Percentiles rank a stretch among this genome's conserved stretches.
Conservation (phyloP, 2,113 vertebrate species). For the Aleadryas rufinucha region DNA sequence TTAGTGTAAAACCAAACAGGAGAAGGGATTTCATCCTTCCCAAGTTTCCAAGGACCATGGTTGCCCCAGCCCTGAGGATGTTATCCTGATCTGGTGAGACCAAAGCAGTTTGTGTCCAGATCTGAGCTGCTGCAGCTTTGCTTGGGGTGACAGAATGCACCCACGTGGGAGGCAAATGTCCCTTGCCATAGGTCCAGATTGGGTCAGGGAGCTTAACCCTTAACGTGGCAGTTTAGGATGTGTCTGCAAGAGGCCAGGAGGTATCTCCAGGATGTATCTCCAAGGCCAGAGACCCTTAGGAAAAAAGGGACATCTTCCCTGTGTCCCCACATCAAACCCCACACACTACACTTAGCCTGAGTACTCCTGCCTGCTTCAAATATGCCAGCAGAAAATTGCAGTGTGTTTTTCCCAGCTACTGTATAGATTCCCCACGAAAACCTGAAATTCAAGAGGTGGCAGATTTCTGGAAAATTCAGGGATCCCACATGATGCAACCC, state of each 20-base stretch:
- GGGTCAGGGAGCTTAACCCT: neutral
- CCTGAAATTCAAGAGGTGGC: neutral
- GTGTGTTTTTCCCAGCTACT: neutral
- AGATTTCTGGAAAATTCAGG: neutral
- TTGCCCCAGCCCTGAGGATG: neutral
- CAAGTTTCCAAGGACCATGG: neutral
- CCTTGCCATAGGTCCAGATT: neutral
- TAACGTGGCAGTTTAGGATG: rapidly evolving
- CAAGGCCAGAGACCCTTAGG: neutral
- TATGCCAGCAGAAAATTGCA: neutral
- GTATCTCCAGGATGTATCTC: neutral
- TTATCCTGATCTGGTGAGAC: neutral
- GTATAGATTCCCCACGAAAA: neutral
- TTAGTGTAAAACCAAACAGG: neutral
- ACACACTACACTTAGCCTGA: neutral
- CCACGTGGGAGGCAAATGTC: neutral
- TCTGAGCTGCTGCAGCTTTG: neutral
- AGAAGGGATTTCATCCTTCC: neutral
- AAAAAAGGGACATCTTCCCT: rapidly evolving
- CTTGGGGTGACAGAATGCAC: neutral
- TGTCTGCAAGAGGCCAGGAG: neutral
- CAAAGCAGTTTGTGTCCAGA: neutral
- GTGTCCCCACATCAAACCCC: neutral
- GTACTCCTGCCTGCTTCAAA: neutral
- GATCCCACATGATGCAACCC: constrained; percentile 51